Percentiles rank a stretch among this genome's conserved stretches.
Evolutionary conservation across 2,888 invertebrate species (phyloP).

Genomic region (Cryptocephalus moraei): DNA sequence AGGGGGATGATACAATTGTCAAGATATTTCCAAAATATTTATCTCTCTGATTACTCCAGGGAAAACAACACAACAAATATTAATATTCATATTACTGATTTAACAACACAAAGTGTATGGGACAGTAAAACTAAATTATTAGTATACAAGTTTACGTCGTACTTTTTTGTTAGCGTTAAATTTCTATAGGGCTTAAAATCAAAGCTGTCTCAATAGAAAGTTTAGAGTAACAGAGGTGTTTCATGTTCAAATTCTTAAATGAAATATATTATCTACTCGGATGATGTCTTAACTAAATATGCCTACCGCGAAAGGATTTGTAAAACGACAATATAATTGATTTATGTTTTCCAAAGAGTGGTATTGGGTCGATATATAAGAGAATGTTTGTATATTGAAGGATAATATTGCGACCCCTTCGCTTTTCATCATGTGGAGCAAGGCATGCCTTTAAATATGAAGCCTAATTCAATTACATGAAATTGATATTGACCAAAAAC

Average conservation of each 20-base stretch:
- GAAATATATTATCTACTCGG: constrained; percentile 21
- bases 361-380: constrained; percentile 7
- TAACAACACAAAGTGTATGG: too few relatives aligned
- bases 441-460: constrained; percentile 11
- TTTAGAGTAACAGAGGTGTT: too few relatives aligned
- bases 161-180: too few relatives aligned
- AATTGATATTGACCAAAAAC: constrained; percentile 16
- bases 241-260: constrained; percentile 8
- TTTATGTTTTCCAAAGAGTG: constrained; percentile 8
- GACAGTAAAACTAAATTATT: too few relatives aligned
- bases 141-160: too few relatives aligned
- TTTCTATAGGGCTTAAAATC: too few relatives aligned
- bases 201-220: too few relatives aligned
- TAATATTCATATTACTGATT: too few relatives aligned
- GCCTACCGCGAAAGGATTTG: constrained; percentile 19
- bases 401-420: constrained; percentile 10
- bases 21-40: too few relatives aligned
- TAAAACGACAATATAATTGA: constrained; percentile 11
- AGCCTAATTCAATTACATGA: constrained; percentile 12
- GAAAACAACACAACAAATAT: too few relatives aligned
- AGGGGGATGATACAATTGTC: constrained; percentile 6
- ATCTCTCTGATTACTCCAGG: too few relatives aligned
- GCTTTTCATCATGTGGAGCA: constrained; percentile 6
- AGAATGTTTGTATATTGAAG: constrained; percentile 10
- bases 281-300: constrained; percentile 25